Evolutionary conservation across 2,888 invertebrate species (phyloP), one percentile per base, ranked within the genome.

Genomic region (Netelia virgata): DNA sequence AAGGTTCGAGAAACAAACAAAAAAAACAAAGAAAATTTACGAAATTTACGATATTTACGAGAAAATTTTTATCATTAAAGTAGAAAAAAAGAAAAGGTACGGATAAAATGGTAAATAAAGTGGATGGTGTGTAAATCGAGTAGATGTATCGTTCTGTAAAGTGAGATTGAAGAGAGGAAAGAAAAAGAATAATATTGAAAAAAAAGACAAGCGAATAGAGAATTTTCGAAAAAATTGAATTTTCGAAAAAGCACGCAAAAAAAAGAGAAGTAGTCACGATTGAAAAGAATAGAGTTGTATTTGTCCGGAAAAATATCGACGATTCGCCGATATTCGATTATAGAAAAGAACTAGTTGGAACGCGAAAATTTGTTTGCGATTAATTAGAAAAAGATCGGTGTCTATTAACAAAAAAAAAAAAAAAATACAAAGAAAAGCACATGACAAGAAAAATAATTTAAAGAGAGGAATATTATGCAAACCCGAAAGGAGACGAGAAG

Each of bases 301-400:
- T n/a, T n/a, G n/a, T 55, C 18, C n/a, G 1, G 8, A 55, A 55
- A 55, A 50, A 50, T 14, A 50, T 55, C 5, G 18, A 55, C 55
- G 41, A 72, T 47, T 61, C 23, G 47, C 2, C 1, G n/a, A 47
- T 72, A 72, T 74, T 64, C 63, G 20, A 63, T 43, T 74, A 61
- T 47, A 47, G 16, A 63, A n/a, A 64, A 63, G 14, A 75, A 64
- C 28, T 75, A 64, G 53, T 55, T 23, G 16, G 55, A 11, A 43
- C 50, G 73, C 59, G 41, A 16, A 16, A 76, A 14, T 59, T 72
- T 14, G 10, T 28, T 53, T 20, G 72, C 73, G 70, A 76, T 43
- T 74, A 69, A 70, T 78, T 82, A 82, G 76, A 18, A 69, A 57
- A n/a, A 69, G 57, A 74, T 84, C 77, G 70, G 77, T 84, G 84